These are phyloP conservation scores for Agrotis puta DNA, from an alignment of 2,888 invertebrate genomes.

Conservation along the genomic window DNA sequence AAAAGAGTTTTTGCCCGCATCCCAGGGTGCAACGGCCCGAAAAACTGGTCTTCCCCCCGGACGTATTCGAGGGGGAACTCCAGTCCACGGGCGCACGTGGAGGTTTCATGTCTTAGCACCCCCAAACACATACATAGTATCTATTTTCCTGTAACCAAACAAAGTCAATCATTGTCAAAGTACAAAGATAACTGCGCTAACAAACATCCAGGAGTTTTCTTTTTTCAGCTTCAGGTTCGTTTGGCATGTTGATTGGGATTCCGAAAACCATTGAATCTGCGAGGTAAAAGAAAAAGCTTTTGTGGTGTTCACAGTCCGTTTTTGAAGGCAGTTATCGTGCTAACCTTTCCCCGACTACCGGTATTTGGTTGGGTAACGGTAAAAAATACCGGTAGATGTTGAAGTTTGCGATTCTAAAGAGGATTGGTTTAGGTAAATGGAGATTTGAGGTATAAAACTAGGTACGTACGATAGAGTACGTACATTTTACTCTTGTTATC, in stretches of 20 bases:
- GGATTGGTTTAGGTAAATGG: not conserved
- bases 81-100: too few relatives aligned
- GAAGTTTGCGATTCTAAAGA: not conserved
- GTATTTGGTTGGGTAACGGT: conserved; percentile 1
- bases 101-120: too few relatives aligned
- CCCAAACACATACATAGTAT: too few relatives aligned
- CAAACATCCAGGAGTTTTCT: not conserved
- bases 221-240: conserved; percentile 35
- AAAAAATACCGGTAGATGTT: not conserved
- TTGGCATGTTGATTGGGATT: conserved; percentile 44
- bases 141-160: not conserved
- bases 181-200: conserved; percentile 20
- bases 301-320: conserved; percentile 19
- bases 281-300: conserved; percentile 28
- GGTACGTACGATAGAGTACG: not conserved
- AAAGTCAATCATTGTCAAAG: not conserved
- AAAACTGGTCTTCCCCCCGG: too few relatives aligned
- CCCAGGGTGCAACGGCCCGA: too few relatives aligned
- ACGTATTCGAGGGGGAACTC: too few relatives aligned
- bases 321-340: conserved; percentile 15
- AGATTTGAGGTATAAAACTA: not conserved
- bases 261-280: conserved; percentile 25
- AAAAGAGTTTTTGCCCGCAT: too few relatives aligned
- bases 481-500: not conserved
- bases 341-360: not conserved